Base-by-base conservation (phyloP, 2,797 vertebrate species). In the Heterohyrax brucei region DNA sequence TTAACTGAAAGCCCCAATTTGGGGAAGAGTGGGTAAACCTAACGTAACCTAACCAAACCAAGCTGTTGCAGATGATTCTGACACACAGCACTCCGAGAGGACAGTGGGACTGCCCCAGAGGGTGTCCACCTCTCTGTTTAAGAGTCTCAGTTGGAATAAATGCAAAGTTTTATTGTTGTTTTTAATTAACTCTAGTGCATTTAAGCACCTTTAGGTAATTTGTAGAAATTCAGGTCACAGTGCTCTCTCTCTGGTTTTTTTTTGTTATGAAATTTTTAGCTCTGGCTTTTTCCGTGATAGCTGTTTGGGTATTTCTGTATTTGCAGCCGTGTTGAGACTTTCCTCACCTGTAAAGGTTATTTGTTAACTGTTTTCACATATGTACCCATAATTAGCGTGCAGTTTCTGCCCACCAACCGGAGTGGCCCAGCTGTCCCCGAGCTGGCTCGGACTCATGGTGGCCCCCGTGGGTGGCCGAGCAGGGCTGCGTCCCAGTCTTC, bases 161-260 rank as follows among this genome's bases (percentile, higher is more conserved):
- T 84, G 78, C 21, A 84, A 66, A 80, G 39, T 70, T 66, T 79
- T 10, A 46, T 75, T 18, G 64, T 24, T 79, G 53, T 75, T 79
- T 61, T 78, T 73, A 7, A 64, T 1, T 44, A 87, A 79, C 3
- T 48, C 44, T 26, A 82, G 80, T 73, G 50, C 39, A 24, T 10
- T 83, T 89, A 95, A 72, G 18, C 16, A 77, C 94, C 44, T 79
- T 76, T 93, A 93, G 53, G 56, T 92, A 73, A 86, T 87, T 96
- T 79, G n/a, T 87, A 77, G n/a, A 5, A 96, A 94, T 66, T 62
- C 79, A 62, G 16, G 72, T 94, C 0, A 56, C n/a, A 81, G 13
- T 94, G 75, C 76, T 72, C 33, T 81, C 12, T 86, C 39, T 62
- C 88, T 77, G 53, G 19, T 22, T 56, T 59, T 76, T 80, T 50